These are phyloP conservation scores for Nasonia oneida DNA, from an alignment of 2,888 invertebrate species.

Conservation along the genomic window DNA sequence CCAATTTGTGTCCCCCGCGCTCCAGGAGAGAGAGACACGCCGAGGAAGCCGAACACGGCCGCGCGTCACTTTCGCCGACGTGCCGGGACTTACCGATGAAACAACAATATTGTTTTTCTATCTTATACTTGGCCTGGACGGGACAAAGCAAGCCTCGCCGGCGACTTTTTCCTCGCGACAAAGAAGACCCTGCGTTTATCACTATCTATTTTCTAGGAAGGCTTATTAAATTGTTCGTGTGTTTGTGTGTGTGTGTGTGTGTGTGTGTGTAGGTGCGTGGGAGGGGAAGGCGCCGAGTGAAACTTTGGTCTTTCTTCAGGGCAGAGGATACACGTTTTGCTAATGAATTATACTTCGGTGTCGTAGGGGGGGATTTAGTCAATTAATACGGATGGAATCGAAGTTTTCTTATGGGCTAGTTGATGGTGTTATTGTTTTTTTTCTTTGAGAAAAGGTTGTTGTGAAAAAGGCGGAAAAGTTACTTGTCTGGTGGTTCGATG, in stretches of 20 bases:
- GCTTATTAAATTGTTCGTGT: conserved; percentile 57
- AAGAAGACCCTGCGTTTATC: conserved; percentile 50
- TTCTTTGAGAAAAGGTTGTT: neutral
- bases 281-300: neutral
- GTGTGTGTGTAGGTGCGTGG: neutral
- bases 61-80: conserved; percentile 76
- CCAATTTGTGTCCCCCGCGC: conserved; percentile 76
- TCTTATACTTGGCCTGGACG: conserved; percentile 52
- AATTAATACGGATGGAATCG: conserved; percentile 28
- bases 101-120: conserved; percentile 77
- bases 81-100: conserved; percentile 76
- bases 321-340: conserved; percentile 41
- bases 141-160: conserved; percentile 43
- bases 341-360: conserved; percentile 38
- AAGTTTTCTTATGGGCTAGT: conserved; percentile 15
- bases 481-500: neutral
- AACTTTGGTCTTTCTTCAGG: conserved; percentile 25
- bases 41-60: conserved; percentile 63
- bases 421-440: conserved; percentile 11
- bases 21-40: conserved; percentile 57
- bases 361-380: conserved; percentile 10
- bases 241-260: neutral
- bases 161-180: neutral
- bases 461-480: neutral
- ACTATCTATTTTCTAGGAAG: conserved; percentile 38